Conservation (phyloP, 35 echinoderm and acorn worm genomes). For the Apostichopus parvimensis region DNA sequence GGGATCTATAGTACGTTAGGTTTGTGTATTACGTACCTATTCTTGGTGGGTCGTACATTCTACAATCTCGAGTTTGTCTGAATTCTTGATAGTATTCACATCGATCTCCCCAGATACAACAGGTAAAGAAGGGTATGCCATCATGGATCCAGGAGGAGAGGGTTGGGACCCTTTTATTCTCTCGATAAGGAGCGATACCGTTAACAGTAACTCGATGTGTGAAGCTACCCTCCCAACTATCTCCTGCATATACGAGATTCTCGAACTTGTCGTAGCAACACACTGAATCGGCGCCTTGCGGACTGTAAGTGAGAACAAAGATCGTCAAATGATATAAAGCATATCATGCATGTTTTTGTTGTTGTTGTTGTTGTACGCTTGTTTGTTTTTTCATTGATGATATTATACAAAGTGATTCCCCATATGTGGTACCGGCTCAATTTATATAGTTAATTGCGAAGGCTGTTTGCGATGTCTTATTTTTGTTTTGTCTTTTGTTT, state of each 20-base stretch:
- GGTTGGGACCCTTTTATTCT: slow-evolving; percentile 50
- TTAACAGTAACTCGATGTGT: slow-evolving; percentile 58
- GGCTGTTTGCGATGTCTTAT: too few species aligned
- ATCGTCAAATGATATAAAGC: too few species aligned
- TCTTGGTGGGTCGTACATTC: slow-evolving; percentile 69
- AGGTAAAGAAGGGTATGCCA: slow-evolving; percentile 70
- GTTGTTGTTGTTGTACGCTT: too few species aligned
- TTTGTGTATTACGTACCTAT: slow-evolving; percentile 33
- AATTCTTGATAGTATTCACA: slow-evolving; percentile 83
- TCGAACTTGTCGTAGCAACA: slow-evolving; percentile 90
- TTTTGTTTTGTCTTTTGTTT: too few species aligned
- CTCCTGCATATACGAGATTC: slow-evolving; percentile 90
- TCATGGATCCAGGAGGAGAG: slow-evolving; percentile 78
- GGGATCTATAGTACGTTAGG: too few species aligned
- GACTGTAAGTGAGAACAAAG: slow-evolving; percentile 34
- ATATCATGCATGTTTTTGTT: too few species aligned
- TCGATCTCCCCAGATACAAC: slow-evolving; percentile 90
- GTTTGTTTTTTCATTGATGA: too few species aligned
- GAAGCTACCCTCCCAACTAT: slow-evolving; percentile 80
- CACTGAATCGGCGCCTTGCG: slow-evolving; percentile 74
- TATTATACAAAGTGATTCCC: too few species aligned
- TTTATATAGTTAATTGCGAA: too few species aligned
- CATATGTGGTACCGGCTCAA: too few species aligned
- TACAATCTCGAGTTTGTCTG: slow-evolving; percentile 79
- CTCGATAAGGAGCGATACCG: slow-evolving; percentile 70